phyloP scores from a whole-genome alignment of 2,888 invertebrate genomes.

The Urechis unicinctus region DNA sequence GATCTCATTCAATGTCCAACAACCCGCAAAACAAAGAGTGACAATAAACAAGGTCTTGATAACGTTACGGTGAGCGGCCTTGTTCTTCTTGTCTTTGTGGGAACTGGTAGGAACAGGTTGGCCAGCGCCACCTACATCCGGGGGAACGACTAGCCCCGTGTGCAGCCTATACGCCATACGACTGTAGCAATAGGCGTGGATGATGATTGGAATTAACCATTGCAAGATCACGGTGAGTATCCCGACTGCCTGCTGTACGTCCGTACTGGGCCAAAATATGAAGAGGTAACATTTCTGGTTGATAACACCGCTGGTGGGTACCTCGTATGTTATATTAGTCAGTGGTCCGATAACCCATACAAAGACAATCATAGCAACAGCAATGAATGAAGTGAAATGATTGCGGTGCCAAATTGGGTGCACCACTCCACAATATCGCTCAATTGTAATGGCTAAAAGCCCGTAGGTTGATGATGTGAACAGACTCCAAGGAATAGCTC shows the following conservation, averaged over 20 bases:
- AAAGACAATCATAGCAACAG: conserved; percentile 2
- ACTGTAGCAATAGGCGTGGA: conserved; percentile 15
- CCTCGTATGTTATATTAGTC: conserved; percentile 7
- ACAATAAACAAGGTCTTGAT: conserved; percentile 17
- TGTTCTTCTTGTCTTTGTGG: too few relatives aligned
- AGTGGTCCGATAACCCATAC: conserved; percentile 11
- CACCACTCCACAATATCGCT: conserved; percentile 15
- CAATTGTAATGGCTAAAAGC: conserved; percentile 14
- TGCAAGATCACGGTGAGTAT: conserved; percentile 14
- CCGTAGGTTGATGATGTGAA: conserved; percentile 17
- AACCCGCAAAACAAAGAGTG: conserved; percentile 11
- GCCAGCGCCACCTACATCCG: background rate
- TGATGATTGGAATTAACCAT: conserved; percentile 14
- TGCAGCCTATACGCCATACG: conserved; percentile 11
- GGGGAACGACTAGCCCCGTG: conserved; percentile 1
- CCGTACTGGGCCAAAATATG: conserved; percentile 10
- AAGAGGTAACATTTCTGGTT: conserved; percentile 14
- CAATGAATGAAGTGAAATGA: conserved; percentile 9
- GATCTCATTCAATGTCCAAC: conserved; percentile 18
- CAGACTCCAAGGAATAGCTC: conserved; percentile 14
- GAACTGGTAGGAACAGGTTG: too few relatives aligned
- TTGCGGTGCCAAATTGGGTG: conserved; percentile 18
- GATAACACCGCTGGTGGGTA: conserved; percentile 5
- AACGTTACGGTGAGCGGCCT: too few relatives aligned
- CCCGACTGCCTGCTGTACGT: conserved; percentile 3